Conservation (phyloP, 2,797 vertebrate species). For the Vultur gryphus region DNA sequence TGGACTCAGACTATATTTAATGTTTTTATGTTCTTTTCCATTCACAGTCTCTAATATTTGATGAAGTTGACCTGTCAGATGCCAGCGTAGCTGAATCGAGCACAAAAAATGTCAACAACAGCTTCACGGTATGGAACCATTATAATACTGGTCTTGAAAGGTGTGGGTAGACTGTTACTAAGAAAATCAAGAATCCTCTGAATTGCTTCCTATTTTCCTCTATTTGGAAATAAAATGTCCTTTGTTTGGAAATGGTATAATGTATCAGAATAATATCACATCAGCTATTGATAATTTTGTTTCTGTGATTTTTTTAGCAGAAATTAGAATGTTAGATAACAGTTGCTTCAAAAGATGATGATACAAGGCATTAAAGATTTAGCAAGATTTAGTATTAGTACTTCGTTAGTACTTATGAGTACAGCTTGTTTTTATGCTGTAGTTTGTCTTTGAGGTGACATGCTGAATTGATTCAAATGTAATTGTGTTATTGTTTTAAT, state of each 20-base stretch:
- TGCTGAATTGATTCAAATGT: neutral
- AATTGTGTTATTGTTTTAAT: neutral
- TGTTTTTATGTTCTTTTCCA: conserved; percentile 53
- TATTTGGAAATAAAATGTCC: neutral
- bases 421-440: neutral
- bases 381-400: neutral
- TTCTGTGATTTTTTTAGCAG: neutral
- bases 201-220: neutral
- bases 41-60: conserved; percentile 95
- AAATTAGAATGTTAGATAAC: neutral
- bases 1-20: neutral
- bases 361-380: neutral
- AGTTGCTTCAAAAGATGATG: neutral
- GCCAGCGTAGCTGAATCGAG: conserved; percentile 98
- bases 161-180: neutral
- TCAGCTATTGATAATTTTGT: neutral
- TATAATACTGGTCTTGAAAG: neutral
- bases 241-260: neutral
- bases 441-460: neutral
- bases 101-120: conserved; percentile 99
- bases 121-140: conserved; percentile 90
- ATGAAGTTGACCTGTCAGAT: conserved; percentile 97
- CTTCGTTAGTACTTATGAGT: neutral
- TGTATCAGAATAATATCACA: neutral
- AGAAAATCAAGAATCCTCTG: neutral